Evolutionary conservation across 2,888 invertebrate species (phyloP).

Genomic region (Cyaniris semiargus): DNA sequence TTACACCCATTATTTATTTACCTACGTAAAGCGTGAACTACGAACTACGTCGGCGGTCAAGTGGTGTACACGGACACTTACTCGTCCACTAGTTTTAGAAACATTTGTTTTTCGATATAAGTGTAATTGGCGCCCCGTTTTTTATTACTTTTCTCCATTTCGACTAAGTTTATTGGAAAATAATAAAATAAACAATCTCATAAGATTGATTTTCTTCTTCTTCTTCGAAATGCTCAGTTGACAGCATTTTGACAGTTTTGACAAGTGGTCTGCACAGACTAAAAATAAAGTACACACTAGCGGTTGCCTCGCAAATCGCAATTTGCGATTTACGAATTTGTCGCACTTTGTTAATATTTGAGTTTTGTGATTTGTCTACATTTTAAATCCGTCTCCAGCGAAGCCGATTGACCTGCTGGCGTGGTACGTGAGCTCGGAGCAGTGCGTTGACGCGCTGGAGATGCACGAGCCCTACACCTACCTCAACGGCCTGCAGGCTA

Average conservation of each 20-base stretch:
- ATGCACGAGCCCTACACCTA: constrained; percentile 99
- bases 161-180: background rate
- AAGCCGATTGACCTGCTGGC: constrained; percentile 99
- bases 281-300: background rate
- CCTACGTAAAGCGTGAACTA: too few species aligned
- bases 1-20: background rate
- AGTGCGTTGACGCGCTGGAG: constrained; percentile 93
- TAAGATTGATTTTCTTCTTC: background rate
- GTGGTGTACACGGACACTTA: background rate
- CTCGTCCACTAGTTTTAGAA: constrained; percentile 9
- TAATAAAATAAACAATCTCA: background rate
- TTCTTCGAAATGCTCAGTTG: background rate
- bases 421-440: constrained; percentile 96
- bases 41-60: background rate
- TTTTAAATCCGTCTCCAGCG: constrained; percentile 73
- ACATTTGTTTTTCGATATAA: constrained; percentile 6
- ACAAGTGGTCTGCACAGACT: background rate
- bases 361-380: background rate
- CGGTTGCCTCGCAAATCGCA: background rate
- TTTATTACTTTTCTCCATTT: constrained; percentile 13
- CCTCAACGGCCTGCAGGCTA: constrained; percentile 92
- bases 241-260: constrained; percentile 2
- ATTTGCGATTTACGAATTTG: background rate
- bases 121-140: constrained; percentile 6
- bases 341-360: background rate